phyloP scores from a whole-genome alignment of 1,140 invertebrate genomes.

The Drosophila miranda region DNA sequence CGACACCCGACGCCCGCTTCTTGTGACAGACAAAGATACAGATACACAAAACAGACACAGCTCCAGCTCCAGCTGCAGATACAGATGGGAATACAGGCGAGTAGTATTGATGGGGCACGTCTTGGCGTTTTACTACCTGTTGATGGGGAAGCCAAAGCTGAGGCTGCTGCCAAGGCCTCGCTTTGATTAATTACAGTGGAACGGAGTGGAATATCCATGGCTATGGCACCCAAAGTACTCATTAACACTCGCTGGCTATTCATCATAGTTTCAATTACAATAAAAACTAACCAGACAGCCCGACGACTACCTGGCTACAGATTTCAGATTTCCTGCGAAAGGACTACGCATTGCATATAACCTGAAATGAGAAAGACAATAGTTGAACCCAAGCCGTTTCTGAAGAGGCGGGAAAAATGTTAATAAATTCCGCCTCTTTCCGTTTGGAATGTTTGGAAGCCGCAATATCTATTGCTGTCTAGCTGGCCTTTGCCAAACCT shows the following conservation, averaged over 20 bases:
- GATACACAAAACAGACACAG: constrained; percentile 25
- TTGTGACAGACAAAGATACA: constrained; percentile 45
- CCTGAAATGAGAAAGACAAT: no score
- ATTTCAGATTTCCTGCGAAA: no score
- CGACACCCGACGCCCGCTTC: constrained; percentile 24
- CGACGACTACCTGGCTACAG: constrained; percentile 18
- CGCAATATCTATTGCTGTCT: no score
- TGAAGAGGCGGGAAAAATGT: background rate
- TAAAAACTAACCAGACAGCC: constrained; percentile 19
- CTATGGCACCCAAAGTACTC: constrained; percentile 43
- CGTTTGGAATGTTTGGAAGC: background rate
- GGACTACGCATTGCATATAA: no score
- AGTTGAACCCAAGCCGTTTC: no score
- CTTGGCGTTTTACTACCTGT: constrained; percentile 78
- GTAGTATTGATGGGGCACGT: constrained; percentile 64
- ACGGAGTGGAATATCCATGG: constrained; percentile 31
- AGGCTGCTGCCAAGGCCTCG: constrained; percentile 38
- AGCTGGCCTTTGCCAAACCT: no score
- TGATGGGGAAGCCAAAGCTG: constrained; percentile 49
- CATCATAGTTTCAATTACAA: constrained; percentile 48
- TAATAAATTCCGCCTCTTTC: constrained; percentile 1
- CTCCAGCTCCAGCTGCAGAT: constrained; percentile 14
- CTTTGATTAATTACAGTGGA: constrained; percentile 69
- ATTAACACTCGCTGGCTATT: constrained; percentile 70
- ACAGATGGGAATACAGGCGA: constrained; percentile 5